Conservation (phyloP, 2,888 invertebrate species). For the Platypus cylindrus region DNA sequence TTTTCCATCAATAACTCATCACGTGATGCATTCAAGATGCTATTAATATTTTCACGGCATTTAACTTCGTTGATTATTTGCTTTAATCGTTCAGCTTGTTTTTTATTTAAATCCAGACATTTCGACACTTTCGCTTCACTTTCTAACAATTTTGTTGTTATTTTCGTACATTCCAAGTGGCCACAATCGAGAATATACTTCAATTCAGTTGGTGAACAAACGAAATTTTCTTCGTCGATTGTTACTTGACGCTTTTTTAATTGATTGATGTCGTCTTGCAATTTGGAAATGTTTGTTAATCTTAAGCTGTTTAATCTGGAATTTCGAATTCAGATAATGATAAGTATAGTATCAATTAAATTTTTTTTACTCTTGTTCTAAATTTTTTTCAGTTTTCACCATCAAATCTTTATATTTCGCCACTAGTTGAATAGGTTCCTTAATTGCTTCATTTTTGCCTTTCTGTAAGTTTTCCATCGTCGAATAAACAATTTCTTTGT, state of each 20-base stretch:
- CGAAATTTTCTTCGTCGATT: conserved; percentile 22
- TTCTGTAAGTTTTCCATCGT: conserved; percentile 1
- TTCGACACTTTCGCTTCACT: conserved; percentile 36
- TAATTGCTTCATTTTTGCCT: conserved; percentile 9
- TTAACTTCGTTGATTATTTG: conserved; percentile 53
- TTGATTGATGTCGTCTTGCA: conserved; percentile 18
- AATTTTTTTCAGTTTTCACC: conserved; percentile 21
- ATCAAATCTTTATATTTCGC: conserved; percentile 19
- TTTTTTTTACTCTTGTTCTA: conserved; percentile 24
- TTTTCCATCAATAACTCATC: conserved; percentile 43
- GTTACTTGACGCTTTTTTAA: conserved; percentile 24
- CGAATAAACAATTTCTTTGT: conserved; percentile 1
- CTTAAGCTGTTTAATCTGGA: conserved; percentile 11
- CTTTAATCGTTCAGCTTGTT: conserved; percentile 45
- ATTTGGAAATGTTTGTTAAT: conserved; percentile 17
- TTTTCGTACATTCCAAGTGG: too few species aligned
- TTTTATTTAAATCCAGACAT: conserved; percentile 45
- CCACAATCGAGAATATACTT: too few species aligned
- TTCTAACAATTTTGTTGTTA: too few species aligned
- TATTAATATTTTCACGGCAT: conserved; percentile 47
- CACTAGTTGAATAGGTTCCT: conserved; percentile 15
- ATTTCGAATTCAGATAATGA: too few species aligned
- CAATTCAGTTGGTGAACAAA: conserved; percentile 24
- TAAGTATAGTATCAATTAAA: too few species aligned
- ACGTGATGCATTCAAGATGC: conserved; percentile 40